Base-by-base conservation (phyloP, 2,797 vertebrate species). In the Fringilla coelebs region DNA sequence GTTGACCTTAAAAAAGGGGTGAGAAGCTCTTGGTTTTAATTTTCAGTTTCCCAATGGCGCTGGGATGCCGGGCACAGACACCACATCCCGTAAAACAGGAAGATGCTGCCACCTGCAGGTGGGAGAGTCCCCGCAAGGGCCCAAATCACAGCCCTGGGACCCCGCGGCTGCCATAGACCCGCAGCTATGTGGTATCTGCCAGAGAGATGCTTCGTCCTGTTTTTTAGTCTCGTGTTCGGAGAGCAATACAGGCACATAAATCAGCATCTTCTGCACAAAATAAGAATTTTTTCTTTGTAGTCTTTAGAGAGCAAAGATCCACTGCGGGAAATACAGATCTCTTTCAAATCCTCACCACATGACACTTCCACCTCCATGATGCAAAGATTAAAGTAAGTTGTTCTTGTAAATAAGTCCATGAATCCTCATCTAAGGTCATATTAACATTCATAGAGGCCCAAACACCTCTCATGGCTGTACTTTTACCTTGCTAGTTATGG, bases 61-160 rank as follows among this genome's bases (percentile, higher is more conserved):
- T 38, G 32, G 82, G 52, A 86, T 22, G 52, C 54, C 9, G 20
- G 63, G 88, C 41, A 26, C 3, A 1, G 51, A 45, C 22, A 17
- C 25, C 45, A 8, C 10, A 19, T 29, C 57, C 79, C 21, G 58
- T 97, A 94, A 34, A 88, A 76, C 97, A 97, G 97, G 97, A 85
- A 95, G 68, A 62, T 96, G 97, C 97, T 98, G 98, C 98, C 98
- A 98, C 97, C 98, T 98, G 86, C 96, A 94, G 98, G 96, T 49
- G 32, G 0, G 26, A 89, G 45, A 89, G 45, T 18, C 61, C 85
- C 85, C 45, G 58, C 43, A 45, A 75, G 55, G 52, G n/a, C 32
- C 70, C 29, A 68, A 55, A 81, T 68, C 72, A 20, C 76, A 49
- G 21, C 61, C n/a, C 66, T 2, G 57, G 34, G 10, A 4, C 8